Evolutionary conservation across 2,113 vertebrate species (phyloP), one percentile per base, ranked within the genome.

Genomic region (Panurus biarmicus): DNA sequence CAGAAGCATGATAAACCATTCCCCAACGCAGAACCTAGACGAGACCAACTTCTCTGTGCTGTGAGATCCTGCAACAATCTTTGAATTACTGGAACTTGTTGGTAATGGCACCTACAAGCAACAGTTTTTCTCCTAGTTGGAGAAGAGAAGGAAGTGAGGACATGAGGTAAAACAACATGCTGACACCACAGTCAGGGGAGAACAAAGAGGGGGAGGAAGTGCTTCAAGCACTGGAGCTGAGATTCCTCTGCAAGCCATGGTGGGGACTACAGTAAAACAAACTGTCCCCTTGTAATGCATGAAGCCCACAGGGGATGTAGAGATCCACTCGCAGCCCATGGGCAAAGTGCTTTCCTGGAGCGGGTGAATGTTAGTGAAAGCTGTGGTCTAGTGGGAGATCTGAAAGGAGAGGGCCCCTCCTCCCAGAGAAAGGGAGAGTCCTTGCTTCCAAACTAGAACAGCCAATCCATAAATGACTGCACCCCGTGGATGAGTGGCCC

Each of bases 1-100:
- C 13, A 20, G 29, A 16, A 38, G 16, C 35, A 25, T 14, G 21
- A 60, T 17, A 9, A 50, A 57, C 0, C 4, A 40, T 16, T 76
- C 17, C 35, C 23, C 1, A 1, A 16, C 1, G 6, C 0, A 0
- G 35, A 33, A 38, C 57, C 35, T 26, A 21, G 23, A 12, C 5
- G 4, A 40, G 36, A 51, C 26, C 29, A 26, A 33, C 13, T 51
- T n/a, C 10, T 25, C 17, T 76, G 35, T 62, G 28, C 45, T 26
- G 22, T 3, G 1, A 17, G 45, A 16, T 76, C 28, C 23, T 40
- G 23, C 35, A 48, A 20, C 28, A 40, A 21, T 33, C 13, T 38
- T 47, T 51, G 23, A 51, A 51, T n/a, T 5, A n/a, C 29, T 77
- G 11, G 18, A 28, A n/a, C 6, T 51, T 42, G 23, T 56, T 77